phyloP scores from a whole-genome alignment of 2,888 invertebrate genomes.

The Hyposoter didymator region DNA sequence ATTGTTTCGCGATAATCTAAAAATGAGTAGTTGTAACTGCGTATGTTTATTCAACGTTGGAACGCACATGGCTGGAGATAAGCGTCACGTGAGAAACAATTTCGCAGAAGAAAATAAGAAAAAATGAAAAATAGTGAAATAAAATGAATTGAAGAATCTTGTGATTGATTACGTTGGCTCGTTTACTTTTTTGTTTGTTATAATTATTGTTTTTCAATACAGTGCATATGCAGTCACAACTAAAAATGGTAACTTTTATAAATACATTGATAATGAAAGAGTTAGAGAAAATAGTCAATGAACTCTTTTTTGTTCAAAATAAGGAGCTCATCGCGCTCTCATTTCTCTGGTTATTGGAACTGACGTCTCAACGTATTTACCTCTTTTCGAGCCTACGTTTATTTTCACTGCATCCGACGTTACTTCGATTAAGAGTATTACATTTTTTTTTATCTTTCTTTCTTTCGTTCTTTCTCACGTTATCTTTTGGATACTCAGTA shows the following conservation, averaged over 20 bases:
- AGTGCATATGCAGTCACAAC: constrained; percentile 9
- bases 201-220: neutral
- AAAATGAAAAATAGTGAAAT: neutral
- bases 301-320: constrained; percentile 10
- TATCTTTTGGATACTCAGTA: constrained; percentile 9
- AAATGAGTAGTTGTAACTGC: constrained; percentile 15
- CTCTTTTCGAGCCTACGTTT: neutral
- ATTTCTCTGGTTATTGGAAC: constrained; percentile 10
- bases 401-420: constrained; percentile 13
- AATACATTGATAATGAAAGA: constrained; percentile 14
- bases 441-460: neutral
- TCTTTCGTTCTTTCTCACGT: neutral
- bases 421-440: neutral
- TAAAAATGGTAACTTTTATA: constrained; percentile 17
- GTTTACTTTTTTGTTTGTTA: neutral
- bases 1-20: neutral
- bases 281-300: constrained; percentile 21
- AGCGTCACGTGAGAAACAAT: neutral
- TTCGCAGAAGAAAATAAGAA: neutral
- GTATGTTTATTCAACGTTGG: constrained; percentile 1
- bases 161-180: neutral
- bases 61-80: neutral
- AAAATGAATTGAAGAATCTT: neutral
- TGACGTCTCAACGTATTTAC: neutral
- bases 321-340: constrained; percentile 1